Conservation (phyloP, 2,888 invertebrate genomes). For the Eremobia ochroleuca region DNA sequence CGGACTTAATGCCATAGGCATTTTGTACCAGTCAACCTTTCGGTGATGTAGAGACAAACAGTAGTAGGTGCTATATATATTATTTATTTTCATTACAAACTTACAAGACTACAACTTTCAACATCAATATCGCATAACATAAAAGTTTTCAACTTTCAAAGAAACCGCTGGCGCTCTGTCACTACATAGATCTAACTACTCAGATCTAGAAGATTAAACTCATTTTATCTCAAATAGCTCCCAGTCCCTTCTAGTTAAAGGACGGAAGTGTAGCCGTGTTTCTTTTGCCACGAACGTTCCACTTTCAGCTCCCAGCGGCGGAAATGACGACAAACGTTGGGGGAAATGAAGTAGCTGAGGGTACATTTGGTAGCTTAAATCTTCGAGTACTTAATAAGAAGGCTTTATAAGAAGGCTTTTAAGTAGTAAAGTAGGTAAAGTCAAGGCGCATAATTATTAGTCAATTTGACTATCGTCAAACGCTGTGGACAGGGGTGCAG, state of each 20-base stretch:
- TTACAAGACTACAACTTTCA: not conserved
- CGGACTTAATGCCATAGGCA: no score
- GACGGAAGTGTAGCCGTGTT: constrained; percentile 51
- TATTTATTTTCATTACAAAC: not conserved
- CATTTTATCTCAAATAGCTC: constrained; percentile 34
- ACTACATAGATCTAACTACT: not conserved
- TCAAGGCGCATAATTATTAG: no score
- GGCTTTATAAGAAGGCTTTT: not conserved
- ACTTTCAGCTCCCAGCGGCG: constrained; percentile 55
- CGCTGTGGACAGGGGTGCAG: no score
- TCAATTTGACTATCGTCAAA: no score
- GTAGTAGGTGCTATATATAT: no score
- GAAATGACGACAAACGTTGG: constrained; percentile 61
- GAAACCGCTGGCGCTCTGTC: not conserved
- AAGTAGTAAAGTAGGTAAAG: no score
- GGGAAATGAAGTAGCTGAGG: constrained; percentile 64
- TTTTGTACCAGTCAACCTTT: no score
- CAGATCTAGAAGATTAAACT: constrained; percentile 18
- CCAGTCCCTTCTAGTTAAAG: constrained; percentile 42
- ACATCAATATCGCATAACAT: not conserved
- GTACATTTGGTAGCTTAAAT: constrained; percentile 9
- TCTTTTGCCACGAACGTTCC: constrained; percentile 56
- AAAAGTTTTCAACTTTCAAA: not conserved
- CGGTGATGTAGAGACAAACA: no score
- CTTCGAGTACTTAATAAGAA: constrained; percentile 3